These are phyloP conservation scores for Andrena trimmerana DNA, from an alignment of 2,888 invertebrate species.

Conservation along the genomic window DNA sequence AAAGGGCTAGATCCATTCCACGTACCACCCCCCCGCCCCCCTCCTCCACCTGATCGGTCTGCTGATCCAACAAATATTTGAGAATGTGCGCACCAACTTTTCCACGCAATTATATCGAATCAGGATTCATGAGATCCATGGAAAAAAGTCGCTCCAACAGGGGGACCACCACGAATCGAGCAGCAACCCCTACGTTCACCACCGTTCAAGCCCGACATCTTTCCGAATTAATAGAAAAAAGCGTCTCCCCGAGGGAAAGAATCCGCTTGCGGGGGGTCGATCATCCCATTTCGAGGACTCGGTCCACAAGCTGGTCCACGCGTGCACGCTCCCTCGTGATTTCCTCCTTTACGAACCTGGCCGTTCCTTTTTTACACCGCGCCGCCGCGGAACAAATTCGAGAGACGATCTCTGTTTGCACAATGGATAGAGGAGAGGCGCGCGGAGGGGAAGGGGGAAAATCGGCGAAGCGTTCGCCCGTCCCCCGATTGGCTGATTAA, in stretches of 20 bases:
- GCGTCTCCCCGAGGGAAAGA: conserved; percentile 4
- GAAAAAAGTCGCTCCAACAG: not conserved
- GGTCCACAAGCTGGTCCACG: conserved; percentile 44
- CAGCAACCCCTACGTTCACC: not conserved
- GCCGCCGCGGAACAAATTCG: conserved; percentile 76
- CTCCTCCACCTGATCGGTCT: not conserved
- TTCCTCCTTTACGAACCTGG: conserved; percentile 61
- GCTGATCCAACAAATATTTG: conserved; percentile 23
- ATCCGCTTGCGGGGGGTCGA: conserved; percentile 25
- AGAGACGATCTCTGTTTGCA: conserved; percentile 75
- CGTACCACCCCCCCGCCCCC: not conserved
- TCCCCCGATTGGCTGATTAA: conserved; percentile 76
- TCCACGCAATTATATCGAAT: conserved; percentile 8
- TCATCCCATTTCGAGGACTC: conserved; percentile 65
- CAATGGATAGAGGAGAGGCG: conserved; percentile 28
- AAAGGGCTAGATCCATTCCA: conserved; percentile 11
- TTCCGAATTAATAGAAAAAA: conserved; percentile 23
- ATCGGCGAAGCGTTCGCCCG: conserved; percentile 30
- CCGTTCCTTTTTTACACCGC: conserved; percentile 61
- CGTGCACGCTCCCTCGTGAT: conserved; percentile 67
- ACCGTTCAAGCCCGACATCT: conserved; percentile 12
- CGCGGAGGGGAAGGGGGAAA: not conserved
- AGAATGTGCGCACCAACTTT: not conserved
- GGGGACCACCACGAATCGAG: not conserved
- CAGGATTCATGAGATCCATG: not conserved